Conservation (phyloP, 1,140 invertebrate genomes). For the Oscheius sp. region DNA sequence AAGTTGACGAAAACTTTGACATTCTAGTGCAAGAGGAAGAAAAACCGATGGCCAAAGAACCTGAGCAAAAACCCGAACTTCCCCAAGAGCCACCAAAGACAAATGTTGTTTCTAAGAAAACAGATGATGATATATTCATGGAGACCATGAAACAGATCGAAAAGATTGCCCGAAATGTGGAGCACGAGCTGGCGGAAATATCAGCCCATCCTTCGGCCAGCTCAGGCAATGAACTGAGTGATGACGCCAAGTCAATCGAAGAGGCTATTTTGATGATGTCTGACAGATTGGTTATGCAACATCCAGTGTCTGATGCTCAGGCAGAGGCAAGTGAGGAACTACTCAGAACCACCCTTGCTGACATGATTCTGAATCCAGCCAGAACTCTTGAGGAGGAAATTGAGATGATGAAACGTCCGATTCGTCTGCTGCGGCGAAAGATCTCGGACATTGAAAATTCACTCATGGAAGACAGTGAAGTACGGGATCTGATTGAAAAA, state of each 20-base stretch:
- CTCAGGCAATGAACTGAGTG: slow-evolving; percentile 11
- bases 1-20: neutral
- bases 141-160: slow-evolving; percentile 34
- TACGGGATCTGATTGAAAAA: slow-evolving; percentile 10
- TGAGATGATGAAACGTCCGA: slow-evolving; percentile 44
- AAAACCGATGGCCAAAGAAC: neutral
- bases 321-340: slow-evolving; percentile 56
- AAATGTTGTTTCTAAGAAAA: no score
- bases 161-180: slow-evolving; percentile 27
- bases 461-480: slow-evolving; percentile 34
- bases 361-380: slow-evolving; percentile 55
- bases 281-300: slow-evolving; percentile 31
- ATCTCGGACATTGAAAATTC: slow-evolving; percentile 37
- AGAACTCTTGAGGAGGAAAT: slow-evolving; percentile 40
- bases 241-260: slow-evolving; percentile 44
- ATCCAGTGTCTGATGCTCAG: slow-evolving; percentile 52
- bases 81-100: slow-evolving; percentile 10
- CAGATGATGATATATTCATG: no score
- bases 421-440: slow-evolving; percentile 40
- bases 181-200: slow-evolving; percentile 23
- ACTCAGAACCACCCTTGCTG: slow-evolving; percentile 49
- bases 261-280: slow-evolving; percentile 49
- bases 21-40: neutral
- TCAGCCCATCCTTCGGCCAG: neutral
- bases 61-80: slow-evolving; percentile 6